Evolutionary conservation across 2,113 vertebrate genomes (phyloP).

Genomic region (Odocoileus virginianus): DNA sequence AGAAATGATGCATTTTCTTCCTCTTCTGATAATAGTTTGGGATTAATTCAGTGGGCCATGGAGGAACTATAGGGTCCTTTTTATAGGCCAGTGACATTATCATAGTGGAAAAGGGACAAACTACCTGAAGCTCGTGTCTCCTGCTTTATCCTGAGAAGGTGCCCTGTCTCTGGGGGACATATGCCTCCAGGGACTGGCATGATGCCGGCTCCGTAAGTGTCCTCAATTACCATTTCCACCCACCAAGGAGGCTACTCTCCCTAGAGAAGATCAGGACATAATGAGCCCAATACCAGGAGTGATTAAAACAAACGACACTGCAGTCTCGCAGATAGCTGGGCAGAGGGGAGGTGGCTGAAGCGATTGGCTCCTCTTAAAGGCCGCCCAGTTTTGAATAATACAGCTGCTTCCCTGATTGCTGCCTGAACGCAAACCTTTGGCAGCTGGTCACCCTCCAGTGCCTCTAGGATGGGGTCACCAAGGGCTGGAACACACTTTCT

Average conservation of each 20-base stretch:
- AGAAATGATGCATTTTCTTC: neutral
- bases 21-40: conserved; percentile 5
- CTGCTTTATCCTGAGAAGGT: conserved; percentile 11
- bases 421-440: conserved; percentile 52
- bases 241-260: conserved; percentile 32
- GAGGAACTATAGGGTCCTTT: neutral
- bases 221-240: conserved; percentile 44
- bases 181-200: conserved; percentile 20
- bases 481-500: conserved; percentile 76
- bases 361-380: conserved; percentile 6
- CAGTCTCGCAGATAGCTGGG: conserved; percentile 36
- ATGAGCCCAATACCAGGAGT: neutral
- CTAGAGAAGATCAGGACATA: neutral
- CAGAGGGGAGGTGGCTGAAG: neutral
- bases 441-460: conserved; percentile 79
- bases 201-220: conserved; percentile 43
- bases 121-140: neutral
- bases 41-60: neutral
- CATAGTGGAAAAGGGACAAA: neutral
- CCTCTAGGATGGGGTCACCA: conserved; percentile 79
- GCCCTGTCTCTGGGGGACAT: conserved; percentile 20
- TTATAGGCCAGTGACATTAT: conserved; percentile 43
- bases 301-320: conserved; percentile 66
- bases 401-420: conserved; percentile 47
- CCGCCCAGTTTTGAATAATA: conserved; percentile 50